Evolutionary conservation across 2,888 invertebrate genomes (phyloP), one percentile per base, ranked within the genome.

Genomic region (Stomorhina lunata): DNA sequence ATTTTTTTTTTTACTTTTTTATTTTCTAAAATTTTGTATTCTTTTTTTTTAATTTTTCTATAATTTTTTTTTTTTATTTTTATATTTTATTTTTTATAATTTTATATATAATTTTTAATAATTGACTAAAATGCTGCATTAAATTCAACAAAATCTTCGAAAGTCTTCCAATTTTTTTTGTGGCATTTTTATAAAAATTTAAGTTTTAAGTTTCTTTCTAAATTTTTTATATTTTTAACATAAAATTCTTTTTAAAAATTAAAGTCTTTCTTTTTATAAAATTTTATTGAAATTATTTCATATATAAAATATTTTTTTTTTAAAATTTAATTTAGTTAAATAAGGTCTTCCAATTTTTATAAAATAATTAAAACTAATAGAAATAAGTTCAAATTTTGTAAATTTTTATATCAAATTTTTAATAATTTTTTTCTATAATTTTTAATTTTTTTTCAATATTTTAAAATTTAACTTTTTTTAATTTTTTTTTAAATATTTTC

Each of bases 121-220:
- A 71, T 25, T 72, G 63, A n/a, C 7, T 59, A 66, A 76, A 59
- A 63, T 77, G 69, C 79, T 63, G 37, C 68, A 79, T 75, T 73
- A 65, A 63, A 53, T 77, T 83, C 78, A 80, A 85, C 85, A 85
- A 85, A 84, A 85, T 85, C 84, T 50, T 81, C 69, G 69, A 83
- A 84, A 84, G 85, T 85, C 85, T 85, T 85, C 85, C 85, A 85
- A 71, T 77, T 61, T 79, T 50, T 75, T 77, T 80, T 76, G 73
- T 73, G 61, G 73, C 68, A 76, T 69, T 59, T 66, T 57, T 65
- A 53, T 53, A n/a, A n/a, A n/a, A n/a, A n/a, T 34, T 45, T 65
- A 45, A 20, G 15, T 32, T 53, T 48, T 17, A 9, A n/a, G 15
- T 17, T 45, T 48, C 37, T 65, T 63, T 34, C 20, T 43, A 9